These are phyloP conservation scores for Brachionus asplanchnoidis DNA, from an alignment of 1,140 invertebrate genomes.

Conservation along the genomic window DNA sequence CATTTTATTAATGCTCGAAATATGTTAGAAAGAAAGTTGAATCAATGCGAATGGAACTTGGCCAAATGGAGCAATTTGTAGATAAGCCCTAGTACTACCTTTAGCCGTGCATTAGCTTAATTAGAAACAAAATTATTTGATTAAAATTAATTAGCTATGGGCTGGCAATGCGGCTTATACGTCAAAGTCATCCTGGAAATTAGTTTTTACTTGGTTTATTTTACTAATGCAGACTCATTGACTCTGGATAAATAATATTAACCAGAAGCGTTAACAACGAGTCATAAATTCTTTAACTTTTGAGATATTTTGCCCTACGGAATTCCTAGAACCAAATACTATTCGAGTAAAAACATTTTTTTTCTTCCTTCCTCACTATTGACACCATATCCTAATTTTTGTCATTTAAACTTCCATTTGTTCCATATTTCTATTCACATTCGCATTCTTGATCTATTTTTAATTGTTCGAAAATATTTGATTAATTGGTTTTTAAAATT, in stretches of 20 bases:
- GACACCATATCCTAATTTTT: neutral
- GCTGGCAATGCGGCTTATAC: neutral
- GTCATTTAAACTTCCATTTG: conserved; percentile 15
- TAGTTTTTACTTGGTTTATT: neutral
- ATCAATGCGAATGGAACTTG: neutral
- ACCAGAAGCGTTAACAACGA: neutral
- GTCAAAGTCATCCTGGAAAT: neutral
- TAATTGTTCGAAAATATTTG: conserved; percentile 19
- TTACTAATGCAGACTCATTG: neutral
- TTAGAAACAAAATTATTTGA: conserved; percentile 2
- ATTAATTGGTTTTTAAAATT: conserved; percentile 15
- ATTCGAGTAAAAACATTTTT: neutral
- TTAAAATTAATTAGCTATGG: conserved; percentile 27
- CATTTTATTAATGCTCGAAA: conserved; percentile 38
- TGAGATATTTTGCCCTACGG: neutral
- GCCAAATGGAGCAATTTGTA: neutral
- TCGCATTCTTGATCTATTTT: conserved; percentile 5
- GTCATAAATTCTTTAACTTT: neutral
- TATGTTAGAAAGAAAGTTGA: neutral
- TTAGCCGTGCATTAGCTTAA: conserved; percentile 13
- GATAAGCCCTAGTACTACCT: neutral
- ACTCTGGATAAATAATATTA: neutral
- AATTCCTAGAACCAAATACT: neutral
- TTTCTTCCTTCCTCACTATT: neutral
- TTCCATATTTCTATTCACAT: neutral